phyloP scores from a whole-genome alignment of 2,113 vertebrate species.

The Dunckerocampus dactyliophorus region DNA sequence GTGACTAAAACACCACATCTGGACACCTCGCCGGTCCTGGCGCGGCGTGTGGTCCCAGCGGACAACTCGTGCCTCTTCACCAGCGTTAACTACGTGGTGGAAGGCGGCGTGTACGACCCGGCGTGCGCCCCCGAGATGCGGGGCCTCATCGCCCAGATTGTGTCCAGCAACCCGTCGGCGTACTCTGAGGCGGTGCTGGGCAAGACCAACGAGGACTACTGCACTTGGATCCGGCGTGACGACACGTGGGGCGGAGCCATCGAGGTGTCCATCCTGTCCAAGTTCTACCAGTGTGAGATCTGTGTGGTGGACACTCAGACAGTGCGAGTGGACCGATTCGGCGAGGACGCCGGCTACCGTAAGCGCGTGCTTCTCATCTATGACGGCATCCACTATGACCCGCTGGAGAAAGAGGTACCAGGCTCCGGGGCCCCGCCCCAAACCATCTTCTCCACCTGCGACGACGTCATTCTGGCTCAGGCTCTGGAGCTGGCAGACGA shows the following conservation, averaged over 20 bases:
- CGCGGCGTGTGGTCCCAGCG: conserved; percentile 83
- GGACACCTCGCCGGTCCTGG: conserved; percentile 74
- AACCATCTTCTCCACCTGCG: conserved; percentile 87
- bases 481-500: conserved; percentile 93
- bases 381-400: conserved; percentile 96
- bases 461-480: conserved; percentile 88
- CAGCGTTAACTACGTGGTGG: conserved; percentile 91
- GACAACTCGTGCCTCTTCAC: conserved; percentile 99
- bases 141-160: conserved; percentile 88
- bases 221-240: conserved; percentile 86
- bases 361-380: conserved; percentile 93
- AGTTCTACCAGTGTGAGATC: conserved; percentile 96
- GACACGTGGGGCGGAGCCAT: conserved; percentile 98
- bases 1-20: conserved; percentile 64
- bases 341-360: conserved; percentile 89
- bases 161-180: conserved; percentile 83
- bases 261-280: conserved; percentile 92
- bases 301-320: conserved; percentile 98
- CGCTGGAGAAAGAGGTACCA: conserved; percentile 79
- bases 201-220: conserved; percentile 91
- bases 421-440: conserved; percentile 81
- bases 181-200: conserved; percentile 92
- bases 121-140: conserved; percentile 89
- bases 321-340: conserved; percentile 91
- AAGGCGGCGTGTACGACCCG: conserved; percentile 87